These are phyloP conservation scores for Bovichtus diacanthus DNA, from an alignment of 2,797 vertebrate species.

Conservation along the genomic window DNA sequence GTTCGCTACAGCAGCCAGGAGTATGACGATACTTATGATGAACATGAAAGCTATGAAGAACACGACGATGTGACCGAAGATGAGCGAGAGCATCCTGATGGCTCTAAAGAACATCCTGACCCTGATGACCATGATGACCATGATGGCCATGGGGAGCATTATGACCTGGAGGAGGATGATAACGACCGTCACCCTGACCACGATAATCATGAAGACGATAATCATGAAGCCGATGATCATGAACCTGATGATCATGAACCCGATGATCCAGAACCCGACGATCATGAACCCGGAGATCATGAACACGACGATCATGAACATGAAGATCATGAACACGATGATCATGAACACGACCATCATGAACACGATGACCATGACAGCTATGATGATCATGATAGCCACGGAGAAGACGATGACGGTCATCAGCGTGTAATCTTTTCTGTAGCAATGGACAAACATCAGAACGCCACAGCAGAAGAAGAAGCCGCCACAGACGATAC, in stretches of 20 bases:
- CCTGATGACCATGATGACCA: constrained; percentile 34
- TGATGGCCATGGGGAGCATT: constrained; percentile 13
- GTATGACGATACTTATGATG: constrained; percentile 37
- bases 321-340: constrained; percentile 26
- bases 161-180: constrained; percentile 29
- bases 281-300: constrained; percentile 32
- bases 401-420: constrained; percentile 62
- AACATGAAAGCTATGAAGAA: constrained; percentile 65
- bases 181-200: constrained; percentile 10
- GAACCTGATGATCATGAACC: constrained; percentile 43
- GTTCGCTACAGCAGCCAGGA: constrained; percentile 44
- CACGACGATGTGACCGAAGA: constrained; percentile 32
- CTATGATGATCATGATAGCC: constrained; percentile 63
- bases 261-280: constrained; percentile 4
- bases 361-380: constrained; percentile 36
- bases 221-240: neutral
- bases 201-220: constrained; percentile 22
- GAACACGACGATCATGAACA: neutral
- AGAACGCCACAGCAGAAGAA: constrained; percentile 75
- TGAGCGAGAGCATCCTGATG: constrained; percentile 32
- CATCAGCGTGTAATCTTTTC: constrained; percentile 66
- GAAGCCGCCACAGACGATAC: constrained; percentile 87
- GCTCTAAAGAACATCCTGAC: constrained; percentile 57
- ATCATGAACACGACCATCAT: constrained; percentile 12
- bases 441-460: constrained; percentile 57